phyloP scores from a whole-genome alignment of 2,888 invertebrate genomes.

The Acheta domesticus region DNA sequence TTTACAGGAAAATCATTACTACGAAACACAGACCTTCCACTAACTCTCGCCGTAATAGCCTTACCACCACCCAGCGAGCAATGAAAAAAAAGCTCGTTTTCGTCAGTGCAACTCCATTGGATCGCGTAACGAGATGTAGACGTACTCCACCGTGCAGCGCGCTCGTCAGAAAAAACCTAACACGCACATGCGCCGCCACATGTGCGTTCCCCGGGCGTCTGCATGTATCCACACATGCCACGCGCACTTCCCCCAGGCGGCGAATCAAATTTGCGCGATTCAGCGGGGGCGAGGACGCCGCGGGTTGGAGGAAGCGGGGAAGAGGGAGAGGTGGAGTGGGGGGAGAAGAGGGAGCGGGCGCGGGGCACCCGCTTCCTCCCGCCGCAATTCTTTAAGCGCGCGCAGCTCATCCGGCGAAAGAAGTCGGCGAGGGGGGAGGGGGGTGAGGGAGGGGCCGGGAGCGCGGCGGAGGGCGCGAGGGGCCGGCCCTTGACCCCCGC shows the following conservation, averaged over 20 bases:
- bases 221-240: conserved; percentile 1
- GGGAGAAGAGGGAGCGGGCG: neutral
- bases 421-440: neutral
- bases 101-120: too few relatives aligned
- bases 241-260: neutral
- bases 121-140: too few relatives aligned
- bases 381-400: neutral
- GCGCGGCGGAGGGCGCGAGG: neutral
- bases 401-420: neutral
- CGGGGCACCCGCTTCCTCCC: neutral
- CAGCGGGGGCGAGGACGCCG: neutral
- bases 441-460: neutral
- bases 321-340: neutral
- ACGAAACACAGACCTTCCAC: too few relatives aligned
- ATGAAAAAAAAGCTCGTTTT: too few relatives aligned
- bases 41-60: too few relatives aligned
- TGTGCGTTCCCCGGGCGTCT: conserved; percentile 3
- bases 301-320: neutral
- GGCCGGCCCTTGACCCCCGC: neutral
- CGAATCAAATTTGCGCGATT: conserved; percentile 7
- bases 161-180: neutral
- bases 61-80: too few relatives aligned
- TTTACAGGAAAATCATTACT: too few relatives aligned
- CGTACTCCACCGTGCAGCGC: too few relatives aligned
- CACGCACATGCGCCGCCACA: neutral